A percentile compares a stretch with the other conserved stretches of the same genome.
Evolutionary conservation across 2,888 invertebrate genomes (phyloP).

Genomic region (Eudiplozoon nipponicum): DNA sequence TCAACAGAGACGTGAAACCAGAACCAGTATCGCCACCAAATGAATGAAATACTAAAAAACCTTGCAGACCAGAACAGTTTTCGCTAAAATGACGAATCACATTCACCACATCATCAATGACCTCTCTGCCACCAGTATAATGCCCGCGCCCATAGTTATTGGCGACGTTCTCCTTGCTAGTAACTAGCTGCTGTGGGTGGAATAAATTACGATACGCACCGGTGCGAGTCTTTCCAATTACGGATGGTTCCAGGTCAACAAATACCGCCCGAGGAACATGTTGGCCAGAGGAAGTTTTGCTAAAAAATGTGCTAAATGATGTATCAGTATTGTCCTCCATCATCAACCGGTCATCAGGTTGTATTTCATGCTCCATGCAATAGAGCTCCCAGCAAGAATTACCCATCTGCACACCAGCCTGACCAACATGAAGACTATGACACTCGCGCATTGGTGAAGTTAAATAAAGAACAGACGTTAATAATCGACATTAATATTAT

Average conservation of each 20-base stretch:
- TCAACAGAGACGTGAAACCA: constrained; percentile 28
- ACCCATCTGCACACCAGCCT: constrained; percentile 28
- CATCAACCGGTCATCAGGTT: constrained; percentile 23
- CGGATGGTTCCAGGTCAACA: constrained; percentile 67
- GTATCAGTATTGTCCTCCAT: constrained; percentile 52
- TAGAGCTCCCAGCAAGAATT: constrained; percentile 31
- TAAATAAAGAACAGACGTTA: too few relatives aligned
- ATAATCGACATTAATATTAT: too few relatives aligned
- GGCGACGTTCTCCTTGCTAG: constrained; percentile 22
- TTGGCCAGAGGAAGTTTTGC: constrained; percentile 58
- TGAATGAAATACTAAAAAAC: constrained; percentile 41
- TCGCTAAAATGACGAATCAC: constrained; percentile 26
- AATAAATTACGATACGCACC: constrained; percentile 21
- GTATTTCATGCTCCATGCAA: constrained; percentile 29
- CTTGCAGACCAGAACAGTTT: constrained; percentile 23
- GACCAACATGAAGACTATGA: constrained; percentile 27
- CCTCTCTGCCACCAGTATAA: constrained; percentile 22
- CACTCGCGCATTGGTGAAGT: constrained; percentile 27
- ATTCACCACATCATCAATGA: constrained; percentile 22
- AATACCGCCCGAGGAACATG: constrained; percentile 67
- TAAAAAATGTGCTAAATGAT: constrained; percentile 42
- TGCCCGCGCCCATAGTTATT: constrained; percentile 22
- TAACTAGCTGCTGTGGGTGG: constrained; percentile 22
- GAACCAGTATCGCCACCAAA: constrained; percentile 23
- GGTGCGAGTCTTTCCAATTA: constrained; percentile 38